Evolutionary conservation across 2,888 invertebrate species (phyloP), one percentile per base, ranked within the genome.

Genomic region (Scaptomyza parva): DNA sequence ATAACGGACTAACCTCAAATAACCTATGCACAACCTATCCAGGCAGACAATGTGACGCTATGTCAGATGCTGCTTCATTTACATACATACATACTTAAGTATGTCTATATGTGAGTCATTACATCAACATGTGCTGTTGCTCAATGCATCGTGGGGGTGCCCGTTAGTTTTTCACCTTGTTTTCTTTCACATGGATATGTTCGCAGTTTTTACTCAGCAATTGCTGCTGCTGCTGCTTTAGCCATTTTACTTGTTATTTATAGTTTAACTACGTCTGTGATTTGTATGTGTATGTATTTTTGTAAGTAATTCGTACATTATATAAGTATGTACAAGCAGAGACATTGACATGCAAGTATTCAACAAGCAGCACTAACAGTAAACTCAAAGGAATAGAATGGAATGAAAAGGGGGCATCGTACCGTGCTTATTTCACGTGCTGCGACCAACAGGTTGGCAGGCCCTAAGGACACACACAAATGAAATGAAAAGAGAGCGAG

Each of bases 391-490:
- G 33, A 11, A 48, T 14, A 26, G 18, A 51, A 39, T 33, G 35
- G 14, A 37, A 18, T 17, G 41, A 22, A 45, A 45, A 18, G 45
- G 18, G 9, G 28, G 8, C 28, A 28, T 18, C 18, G n/a, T 17
- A 18, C 17, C 51, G 26, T n/a, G 45, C 22, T 14, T 2, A 6
- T 26, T 44, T 47, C 76, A 62, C 61, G 71, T 76, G 71, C 26
- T 54, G 40, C 45, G 43, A 14, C 45, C 71, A 70, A 73, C 73
- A 73, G 71, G 76, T 73, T 73, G 65, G 7, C 26, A 57, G 26
- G 17, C 18, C 28, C 11, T 6, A 8, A 64, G n/a, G 33, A 33
- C 35, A 35, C 18, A 47, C 39, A 37, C 35, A 39, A 17, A 12
- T 2, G 18, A 1, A 28, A 9, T 20, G 18, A 7, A 26, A 24